Evolutionary conservation across 1,140 invertebrate species (phyloP), one percentile per base, ranked within the genome.

Genomic region (Alviniconcha marisindica): DNA sequence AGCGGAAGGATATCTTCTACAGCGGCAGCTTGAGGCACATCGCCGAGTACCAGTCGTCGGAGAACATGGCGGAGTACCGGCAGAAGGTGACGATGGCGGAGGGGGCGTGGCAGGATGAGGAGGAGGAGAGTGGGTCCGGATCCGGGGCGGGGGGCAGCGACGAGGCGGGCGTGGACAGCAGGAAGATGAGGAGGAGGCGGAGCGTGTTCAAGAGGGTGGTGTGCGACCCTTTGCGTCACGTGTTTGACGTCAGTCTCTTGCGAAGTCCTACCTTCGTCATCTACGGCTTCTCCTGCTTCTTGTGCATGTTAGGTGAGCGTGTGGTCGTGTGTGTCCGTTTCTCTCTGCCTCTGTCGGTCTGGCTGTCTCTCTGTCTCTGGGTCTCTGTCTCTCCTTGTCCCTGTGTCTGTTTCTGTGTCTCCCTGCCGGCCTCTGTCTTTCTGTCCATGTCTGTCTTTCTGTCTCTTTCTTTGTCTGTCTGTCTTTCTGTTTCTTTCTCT

Each of bases 231-330:
- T 38, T 90, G 14, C 36, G 77, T n/a, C 44, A 69, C 36, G 84
- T 89, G 18, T 89, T 92, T 66, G 90, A 92, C 81, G 85, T 91
- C 74, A 96, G 95, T 48, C 94, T 99, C 0, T 94, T 99, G 1
- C 95, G 95, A 88, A 98, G 97, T 83, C 96, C 96, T 0, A 96
- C 97, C 0, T 99, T 99, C 91, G 92, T 98, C 36, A 94, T 99
- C 40, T 94, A 99, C 33, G 96, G 97, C 5, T 88, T 97, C 33
- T 97, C 97, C 79, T 98, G 98, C 36, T 97, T 97, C 85, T 95
- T 99, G 42, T 98, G 97, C 1, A 97, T 99, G 96, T 95, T 98
- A 94, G 98, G 98, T 92, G 83, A 87, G 86, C 84, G 40, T n/a
- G n/a, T n/a, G n/a, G n/a, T n/a, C n/a, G n/a, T n/a, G n/a, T n/a